Conservation (phyloP, 30 jellyfish, hydroid and myxozoan genomes). For the Catostylus mosaicus region DNA sequence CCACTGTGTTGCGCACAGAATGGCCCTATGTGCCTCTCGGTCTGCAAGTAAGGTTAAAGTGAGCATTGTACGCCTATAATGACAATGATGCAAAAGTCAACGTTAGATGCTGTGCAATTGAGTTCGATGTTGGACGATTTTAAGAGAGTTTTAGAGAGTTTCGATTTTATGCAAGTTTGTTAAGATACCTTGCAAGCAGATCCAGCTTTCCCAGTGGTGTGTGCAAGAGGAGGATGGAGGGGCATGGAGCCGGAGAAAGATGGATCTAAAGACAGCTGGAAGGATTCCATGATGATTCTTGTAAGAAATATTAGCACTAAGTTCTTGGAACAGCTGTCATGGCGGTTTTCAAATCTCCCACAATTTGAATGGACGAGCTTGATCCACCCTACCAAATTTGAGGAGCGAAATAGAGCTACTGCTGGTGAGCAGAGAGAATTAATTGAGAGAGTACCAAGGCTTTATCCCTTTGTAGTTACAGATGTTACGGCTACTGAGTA, state of each 20-base stretch:
- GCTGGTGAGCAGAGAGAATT: no score
- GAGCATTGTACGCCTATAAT: not conserved
- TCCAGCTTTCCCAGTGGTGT: not conserved
- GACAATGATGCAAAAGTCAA: not conserved
- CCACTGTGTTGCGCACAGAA: no score
- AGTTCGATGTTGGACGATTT: no score
- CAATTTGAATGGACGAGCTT: not conserved
- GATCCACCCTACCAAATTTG: not conserved
- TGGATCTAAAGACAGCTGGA: constrained; percentile 4
- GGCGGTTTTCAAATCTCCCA: not conserved
- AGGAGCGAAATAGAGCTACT: not conserved
- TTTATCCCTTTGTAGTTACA: not conserved
- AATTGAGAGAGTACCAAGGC: not conserved
- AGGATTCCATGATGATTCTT: not conserved
- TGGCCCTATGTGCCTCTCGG: constrained; percentile 38
- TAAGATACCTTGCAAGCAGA: not conserved
- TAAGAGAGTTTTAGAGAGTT: no score
- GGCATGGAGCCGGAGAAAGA: not conserved
- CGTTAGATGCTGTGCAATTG: constrained; percentile 13
- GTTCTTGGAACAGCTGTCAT: not conserved
- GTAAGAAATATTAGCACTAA: not conserved
- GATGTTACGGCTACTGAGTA: no score
- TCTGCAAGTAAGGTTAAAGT: not conserved
- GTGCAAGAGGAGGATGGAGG: not conserved
- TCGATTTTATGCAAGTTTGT: not conserved